phyloP scores from a whole-genome alignment of 2,888 invertebrate genomes.

The Dendrolimus pini region DNA sequence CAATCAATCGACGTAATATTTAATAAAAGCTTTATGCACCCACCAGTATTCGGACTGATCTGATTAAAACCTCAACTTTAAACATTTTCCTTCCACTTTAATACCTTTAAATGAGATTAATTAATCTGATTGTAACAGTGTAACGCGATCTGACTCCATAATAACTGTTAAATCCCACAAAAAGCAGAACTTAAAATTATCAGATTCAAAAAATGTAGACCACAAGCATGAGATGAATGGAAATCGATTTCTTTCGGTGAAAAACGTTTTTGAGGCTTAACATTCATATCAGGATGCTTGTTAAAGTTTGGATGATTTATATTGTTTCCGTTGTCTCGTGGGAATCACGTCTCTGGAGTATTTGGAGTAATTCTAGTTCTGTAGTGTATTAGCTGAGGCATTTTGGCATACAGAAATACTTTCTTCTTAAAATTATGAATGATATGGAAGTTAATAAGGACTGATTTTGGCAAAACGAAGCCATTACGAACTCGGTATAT shows the following conservation, averaged over 20 bases:
- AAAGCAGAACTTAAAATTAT: conserved; percentile 13
- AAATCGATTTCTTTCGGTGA: conserved; percentile 11
- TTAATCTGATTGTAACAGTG: conserved; percentile 10
- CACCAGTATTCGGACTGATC: not conserved
- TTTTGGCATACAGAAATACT: no score
- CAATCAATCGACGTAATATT: not conserved
- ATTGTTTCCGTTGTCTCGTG: no score
- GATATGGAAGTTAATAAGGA: no score
- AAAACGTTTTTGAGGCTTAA: not conserved
- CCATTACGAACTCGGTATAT: no score
- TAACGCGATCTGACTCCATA: conserved; percentile 11
- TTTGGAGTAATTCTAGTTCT: no score
- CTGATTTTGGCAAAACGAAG: no score
- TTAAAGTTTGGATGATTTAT: no score
- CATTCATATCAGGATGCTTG: not conserved
- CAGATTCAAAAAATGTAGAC: conserved; percentile 19
- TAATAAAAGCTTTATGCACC: not conserved
- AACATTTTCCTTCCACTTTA: not conserved
- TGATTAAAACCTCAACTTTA: not conserved
- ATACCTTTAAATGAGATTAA: not conserved
- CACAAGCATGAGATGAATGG: conserved; percentile 21
- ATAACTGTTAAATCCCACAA: conserved; percentile 8
- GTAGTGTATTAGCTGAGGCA: no score
- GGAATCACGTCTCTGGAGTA: no score
- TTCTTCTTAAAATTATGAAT: no score